These are phyloP conservation scores for Phortica okadai DNA, from an alignment of 2,888 invertebrate species.

Conservation along the genomic window DNA sequence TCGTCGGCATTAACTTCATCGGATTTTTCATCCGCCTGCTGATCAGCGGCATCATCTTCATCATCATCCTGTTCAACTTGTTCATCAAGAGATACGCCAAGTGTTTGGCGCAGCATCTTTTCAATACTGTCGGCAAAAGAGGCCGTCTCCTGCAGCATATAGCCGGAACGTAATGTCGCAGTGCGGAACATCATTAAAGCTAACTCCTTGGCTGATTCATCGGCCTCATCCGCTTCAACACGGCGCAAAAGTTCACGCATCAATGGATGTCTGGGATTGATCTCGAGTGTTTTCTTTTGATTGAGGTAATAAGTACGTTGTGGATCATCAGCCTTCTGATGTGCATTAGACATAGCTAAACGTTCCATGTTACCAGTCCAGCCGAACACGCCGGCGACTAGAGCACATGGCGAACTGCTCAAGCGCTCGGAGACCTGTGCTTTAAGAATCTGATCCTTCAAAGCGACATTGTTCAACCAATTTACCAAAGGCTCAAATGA, in stretches of 20 bases:
- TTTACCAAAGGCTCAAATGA: slow-evolving; percentile 92
- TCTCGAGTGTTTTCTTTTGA: slow-evolving; percentile 97
- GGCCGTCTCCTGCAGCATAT: slow-evolving; percentile 89
- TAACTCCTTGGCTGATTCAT: slow-evolving; percentile 87
- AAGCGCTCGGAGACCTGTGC: slow-evolving; percentile 92
- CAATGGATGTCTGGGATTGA: slow-evolving; percentile 98
- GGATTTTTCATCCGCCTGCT: slow-evolving; percentile 74
- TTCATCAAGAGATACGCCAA: slow-evolving; percentile 88
- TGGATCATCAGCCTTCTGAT: slow-evolving; percentile 95
- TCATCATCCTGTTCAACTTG: slow-evolving; percentile 77
- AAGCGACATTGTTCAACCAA: slow-evolving; percentile 90
- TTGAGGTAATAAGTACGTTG: slow-evolving; percentile 90
- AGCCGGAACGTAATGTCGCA: slow-evolving; percentile 96
- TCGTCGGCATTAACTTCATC: slow-evolving; percentile 71
- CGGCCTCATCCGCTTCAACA: slow-evolving; percentile 86
- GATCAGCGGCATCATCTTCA: slow-evolving; percentile 75
- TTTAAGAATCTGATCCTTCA: slow-evolving; percentile 88
- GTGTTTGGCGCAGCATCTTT: slow-evolving; percentile 87
- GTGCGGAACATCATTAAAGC: slow-evolving; percentile 94
- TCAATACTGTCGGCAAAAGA: slow-evolving; percentile 95
- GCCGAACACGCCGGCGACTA: slow-evolving; percentile 97
- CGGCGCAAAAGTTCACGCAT: slow-evolving; percentile 92
- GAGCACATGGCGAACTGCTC: slow-evolving; percentile 94
- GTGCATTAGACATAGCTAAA: slow-evolving; percentile 95
- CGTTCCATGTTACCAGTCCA: slow-evolving; percentile 99